These are phyloP conservation scores for Trissoscelio sp. DNA, from an alignment of 2,888 invertebrate species.

Conservation along the genomic window DNA sequence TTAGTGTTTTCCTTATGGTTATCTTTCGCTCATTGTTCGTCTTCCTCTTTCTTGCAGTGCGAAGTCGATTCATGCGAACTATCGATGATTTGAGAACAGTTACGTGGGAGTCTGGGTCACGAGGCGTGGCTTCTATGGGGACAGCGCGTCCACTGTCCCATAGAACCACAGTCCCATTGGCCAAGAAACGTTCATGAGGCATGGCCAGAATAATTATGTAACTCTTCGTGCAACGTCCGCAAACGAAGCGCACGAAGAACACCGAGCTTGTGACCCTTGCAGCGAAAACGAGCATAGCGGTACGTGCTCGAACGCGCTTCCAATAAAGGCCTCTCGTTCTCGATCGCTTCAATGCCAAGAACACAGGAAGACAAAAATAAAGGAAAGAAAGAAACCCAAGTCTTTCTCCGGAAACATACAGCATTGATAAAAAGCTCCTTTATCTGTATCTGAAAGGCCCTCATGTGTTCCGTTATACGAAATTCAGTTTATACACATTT, in stretches of 20 bases:
- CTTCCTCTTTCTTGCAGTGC: constrained; percentile 56
- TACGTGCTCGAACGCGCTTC: constrained; percentile 64
- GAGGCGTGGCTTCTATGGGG: constrained; percentile 82
- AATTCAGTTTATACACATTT: no score
- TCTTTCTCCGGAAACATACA: constrained; percentile 53
- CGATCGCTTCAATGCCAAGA: constrained; percentile 67
- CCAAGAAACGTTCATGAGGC: constrained; percentile 81
- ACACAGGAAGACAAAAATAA: constrained; percentile 66
- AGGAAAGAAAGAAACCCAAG: constrained; percentile 63
- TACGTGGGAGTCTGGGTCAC: constrained; percentile 83
- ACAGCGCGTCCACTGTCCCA: constrained; percentile 79
- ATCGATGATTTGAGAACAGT: constrained; percentile 82
- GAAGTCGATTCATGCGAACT: constrained; percentile 76
- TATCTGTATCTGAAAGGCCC: constrained; percentile 13
- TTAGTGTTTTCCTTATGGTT: constrained; percentile 58
- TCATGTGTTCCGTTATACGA: constrained; percentile 14
- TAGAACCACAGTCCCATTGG: constrained; percentile 83
- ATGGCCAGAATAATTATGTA: constrained; percentile 82
- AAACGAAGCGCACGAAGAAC: constrained; percentile 71
- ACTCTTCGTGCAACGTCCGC: constrained; percentile 72
- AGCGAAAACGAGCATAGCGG: constrained; percentile 68
- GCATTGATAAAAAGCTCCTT: constrained; percentile 48
- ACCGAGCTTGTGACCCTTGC: constrained; percentile 68
- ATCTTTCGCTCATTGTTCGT: constrained; percentile 68
- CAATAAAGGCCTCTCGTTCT: constrained; percentile 67